Evolutionary conservation across 1,140 invertebrate genomes (phyloP).

Genomic region (Stegodyphus mimosarum): DNA sequence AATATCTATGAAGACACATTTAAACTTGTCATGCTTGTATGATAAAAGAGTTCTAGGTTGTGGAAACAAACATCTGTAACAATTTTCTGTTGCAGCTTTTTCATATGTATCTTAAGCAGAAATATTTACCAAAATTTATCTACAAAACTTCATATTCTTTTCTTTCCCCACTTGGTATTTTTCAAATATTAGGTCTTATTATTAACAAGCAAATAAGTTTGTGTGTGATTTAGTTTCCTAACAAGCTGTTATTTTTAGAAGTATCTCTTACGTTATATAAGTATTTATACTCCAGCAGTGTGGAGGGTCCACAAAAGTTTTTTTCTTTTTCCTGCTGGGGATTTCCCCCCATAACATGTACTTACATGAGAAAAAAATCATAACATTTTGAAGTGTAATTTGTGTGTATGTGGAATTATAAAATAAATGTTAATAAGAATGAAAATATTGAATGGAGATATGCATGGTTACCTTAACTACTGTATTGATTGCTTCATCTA

Average conservation of each 20-base stretch:
- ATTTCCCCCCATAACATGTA: constrained; percentile 22
- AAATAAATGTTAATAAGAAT: constrained; percentile 35
- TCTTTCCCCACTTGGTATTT: no score
- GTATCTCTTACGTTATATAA: constrained; percentile 8
- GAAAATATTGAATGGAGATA: constrained; percentile 29
- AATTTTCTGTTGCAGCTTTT: neutral
- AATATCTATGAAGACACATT: constrained; percentile 35
- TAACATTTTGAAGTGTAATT: constrained; percentile 15
- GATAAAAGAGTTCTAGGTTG: constrained; percentile 40
- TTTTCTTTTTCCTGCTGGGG: constrained; percentile 19
- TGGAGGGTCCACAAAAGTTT: constrained; percentile 21
- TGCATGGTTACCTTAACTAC: constrained; percentile 34
- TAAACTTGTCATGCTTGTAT: constrained; percentile 29
- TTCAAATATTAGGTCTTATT: no score
- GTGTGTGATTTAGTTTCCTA: no score
- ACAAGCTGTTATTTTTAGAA: no score
- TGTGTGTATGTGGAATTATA: constrained; percentile 50
- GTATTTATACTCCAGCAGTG: constrained; percentile 42
- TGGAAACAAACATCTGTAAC: neutral
- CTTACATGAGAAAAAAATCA: constrained; percentile 45
- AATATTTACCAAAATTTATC: neutral
- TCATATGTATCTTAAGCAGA: constrained; percentile 8
- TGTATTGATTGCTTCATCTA: constrained; percentile 32
- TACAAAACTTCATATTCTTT: no score
- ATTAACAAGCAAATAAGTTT: no score